phyloP scores from a whole-genome alignment of 2,888 invertebrate species.

The Lucinisca nassula region DNA sequence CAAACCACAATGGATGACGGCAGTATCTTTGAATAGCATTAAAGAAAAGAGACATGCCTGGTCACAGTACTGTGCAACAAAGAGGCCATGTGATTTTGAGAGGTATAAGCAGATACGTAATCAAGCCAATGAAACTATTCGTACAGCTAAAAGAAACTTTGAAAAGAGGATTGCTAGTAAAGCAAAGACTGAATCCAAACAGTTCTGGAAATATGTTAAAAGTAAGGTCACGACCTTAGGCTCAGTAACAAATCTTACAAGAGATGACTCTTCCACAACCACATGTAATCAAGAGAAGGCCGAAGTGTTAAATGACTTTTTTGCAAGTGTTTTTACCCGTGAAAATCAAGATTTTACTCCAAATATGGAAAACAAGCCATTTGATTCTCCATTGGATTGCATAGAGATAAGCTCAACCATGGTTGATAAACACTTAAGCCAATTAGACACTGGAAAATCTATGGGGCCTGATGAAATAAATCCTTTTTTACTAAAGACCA shows the following conservation, averaged over 20 bases:
- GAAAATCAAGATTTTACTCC: too few species aligned
- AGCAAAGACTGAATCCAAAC: conserved; percentile 12
- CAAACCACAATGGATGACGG: conserved; percentile 21
- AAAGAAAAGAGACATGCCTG: conserved; percentile 14
- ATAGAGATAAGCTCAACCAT: too few species aligned
- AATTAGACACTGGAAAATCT: too few species aligned
- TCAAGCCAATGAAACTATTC: neutral
- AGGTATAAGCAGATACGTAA: neutral
- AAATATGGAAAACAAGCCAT: too few species aligned
- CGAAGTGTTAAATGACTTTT: conserved; percentile 14
- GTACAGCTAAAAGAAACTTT: conserved; percentile 6
- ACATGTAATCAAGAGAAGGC: conserved; percentile 20
- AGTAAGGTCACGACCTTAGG: neutral
- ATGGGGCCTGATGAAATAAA: too few species aligned
- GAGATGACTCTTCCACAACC: neutral
- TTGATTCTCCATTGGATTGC: too few species aligned
- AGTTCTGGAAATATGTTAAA: conserved; percentile 36
- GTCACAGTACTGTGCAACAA: conserved; percentile 6
- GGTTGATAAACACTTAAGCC: too few species aligned
- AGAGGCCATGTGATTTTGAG: conserved; percentile 14
- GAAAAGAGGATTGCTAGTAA: conserved; percentile 1
- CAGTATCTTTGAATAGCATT: neutral
- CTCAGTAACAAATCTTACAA: neutral
- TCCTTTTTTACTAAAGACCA: too few species aligned
- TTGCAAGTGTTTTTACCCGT: conserved; percentile 21